These are phyloP conservation scores for Entomyzon cyanotis DNA, from an alignment of 2,113 vertebrate genomes.

Conservation along the genomic window DNA sequence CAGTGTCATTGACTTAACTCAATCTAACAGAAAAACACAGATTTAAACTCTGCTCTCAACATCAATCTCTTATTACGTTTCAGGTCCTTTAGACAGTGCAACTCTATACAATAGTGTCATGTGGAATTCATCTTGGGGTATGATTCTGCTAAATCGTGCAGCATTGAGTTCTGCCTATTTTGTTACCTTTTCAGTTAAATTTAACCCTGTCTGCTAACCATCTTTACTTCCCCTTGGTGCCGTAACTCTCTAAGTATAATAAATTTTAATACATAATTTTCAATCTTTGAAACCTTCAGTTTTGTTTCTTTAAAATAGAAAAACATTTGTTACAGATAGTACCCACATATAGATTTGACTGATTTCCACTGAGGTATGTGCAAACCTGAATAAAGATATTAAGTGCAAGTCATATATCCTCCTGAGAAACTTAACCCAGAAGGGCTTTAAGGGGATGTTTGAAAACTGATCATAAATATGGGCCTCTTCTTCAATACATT, in stretches of 20 bases:
- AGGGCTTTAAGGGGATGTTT: not conserved
- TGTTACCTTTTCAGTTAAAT: fast-evolving
- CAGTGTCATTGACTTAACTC: not conserved
- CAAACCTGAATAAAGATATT: not conserved
- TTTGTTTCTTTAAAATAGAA: not conserved
- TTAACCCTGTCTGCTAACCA: not conserved
- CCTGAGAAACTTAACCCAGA: not conserved
- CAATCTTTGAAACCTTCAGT: not conserved
- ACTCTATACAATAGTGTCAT: too few relatives aligned
- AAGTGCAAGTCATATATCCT: not conserved
- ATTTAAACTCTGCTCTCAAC: not conserved
- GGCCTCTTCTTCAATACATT: not conserved
- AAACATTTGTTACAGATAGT: not conserved
- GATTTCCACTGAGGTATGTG: not conserved
- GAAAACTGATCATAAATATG: not conserved
- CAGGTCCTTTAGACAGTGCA: not conserved
- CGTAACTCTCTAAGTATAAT: not conserved
- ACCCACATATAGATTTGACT: not conserved
- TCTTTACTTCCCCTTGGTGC: not conserved
- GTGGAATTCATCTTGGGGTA: not conserved
- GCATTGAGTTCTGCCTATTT: not conserved
- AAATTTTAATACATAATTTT: not conserved
- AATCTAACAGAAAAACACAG: not conserved
- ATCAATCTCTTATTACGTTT: not conserved
- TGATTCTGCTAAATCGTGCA: not conserved